Conservation (phyloP, 2,888 invertebrate genomes). For the Hetaerina titia region DNA sequence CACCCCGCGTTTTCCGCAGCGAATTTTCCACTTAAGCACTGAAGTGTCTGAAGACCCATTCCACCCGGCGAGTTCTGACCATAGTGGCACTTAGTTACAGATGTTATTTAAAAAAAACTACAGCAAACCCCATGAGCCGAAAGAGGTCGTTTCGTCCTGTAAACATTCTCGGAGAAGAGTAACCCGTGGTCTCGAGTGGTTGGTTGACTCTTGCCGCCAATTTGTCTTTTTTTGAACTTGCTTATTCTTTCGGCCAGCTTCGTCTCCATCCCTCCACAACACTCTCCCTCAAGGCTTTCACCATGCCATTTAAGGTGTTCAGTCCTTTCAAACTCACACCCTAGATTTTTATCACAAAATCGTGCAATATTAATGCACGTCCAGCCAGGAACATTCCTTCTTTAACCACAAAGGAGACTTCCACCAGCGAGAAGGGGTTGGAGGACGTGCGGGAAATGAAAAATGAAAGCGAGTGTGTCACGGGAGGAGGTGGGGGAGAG, state of each 20-base stretch:
- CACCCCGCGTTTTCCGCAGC: background rate
- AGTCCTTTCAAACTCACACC: background rate
- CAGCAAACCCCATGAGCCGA: background rate
- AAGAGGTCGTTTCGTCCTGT: background rate
- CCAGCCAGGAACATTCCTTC: conserved; percentile 12
- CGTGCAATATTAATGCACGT: conserved; percentile 19
- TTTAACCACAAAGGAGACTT: background rate
- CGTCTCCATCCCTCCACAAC: background rate
- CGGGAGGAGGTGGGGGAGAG: background rate
- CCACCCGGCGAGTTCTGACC: background rate
- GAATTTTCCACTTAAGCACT: background rate
- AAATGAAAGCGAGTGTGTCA: background rate
- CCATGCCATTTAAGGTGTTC: background rate
- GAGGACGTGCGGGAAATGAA: background rate
- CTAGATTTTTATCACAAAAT: background rate
- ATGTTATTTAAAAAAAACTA: conserved; percentile 10
- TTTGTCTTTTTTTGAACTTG: background rate
- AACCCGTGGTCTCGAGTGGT: background rate
- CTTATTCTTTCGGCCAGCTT: background rate
- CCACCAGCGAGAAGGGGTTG: background rate
- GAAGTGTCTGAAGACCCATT: background rate
- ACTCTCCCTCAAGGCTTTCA: background rate
- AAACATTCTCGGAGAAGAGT: background rate
- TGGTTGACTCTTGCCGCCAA: background rate
- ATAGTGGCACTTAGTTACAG: background rate